Percentiles rank a stretch among this genome's conserved stretches.
phyloP scores from a whole-genome alignment of 2,888 invertebrate genomes.

The Eueremaeus valkanovi region DNA sequence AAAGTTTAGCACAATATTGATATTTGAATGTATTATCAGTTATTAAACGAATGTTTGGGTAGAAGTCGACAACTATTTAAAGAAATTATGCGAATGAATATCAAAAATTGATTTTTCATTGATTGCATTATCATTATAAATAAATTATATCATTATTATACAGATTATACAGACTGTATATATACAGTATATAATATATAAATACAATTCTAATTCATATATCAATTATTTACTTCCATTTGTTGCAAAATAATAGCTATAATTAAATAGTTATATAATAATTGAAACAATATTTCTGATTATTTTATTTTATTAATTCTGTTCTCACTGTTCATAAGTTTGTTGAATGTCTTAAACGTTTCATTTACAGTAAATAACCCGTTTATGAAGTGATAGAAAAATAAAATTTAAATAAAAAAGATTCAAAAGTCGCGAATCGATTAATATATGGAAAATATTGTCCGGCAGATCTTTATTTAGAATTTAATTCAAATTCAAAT shows the following conservation, averaged over 20 bases:
- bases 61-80: neutral
- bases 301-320: neutral
- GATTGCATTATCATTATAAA: conserved; percentile 4
- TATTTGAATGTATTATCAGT: neutral
- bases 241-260: neutral
- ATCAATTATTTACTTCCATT: conserved; percentile 28
- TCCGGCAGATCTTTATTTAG: conserved; percentile 19
- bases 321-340: neutral
- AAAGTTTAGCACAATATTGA: conserved; percentile 21
- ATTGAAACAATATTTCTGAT: neutral
- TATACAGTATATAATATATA: neutral
- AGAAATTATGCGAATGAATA: neutral
- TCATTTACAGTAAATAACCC: no score
- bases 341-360: no score
- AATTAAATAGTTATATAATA: neutral
- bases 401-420: no score
- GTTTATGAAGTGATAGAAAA: neutral
- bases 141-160: no score
- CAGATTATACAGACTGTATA: no score
- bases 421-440: neutral
- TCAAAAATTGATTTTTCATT: conserved; percentile 10
- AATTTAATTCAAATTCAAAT: no score
- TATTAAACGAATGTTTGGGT: neutral
- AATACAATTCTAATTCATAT: conserved; percentile 7
- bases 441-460: neutral